Evolutionary conservation across 2,113 vertebrate genomes (phyloP).

Genomic region (Pygoscelis antarcticus): DNA sequence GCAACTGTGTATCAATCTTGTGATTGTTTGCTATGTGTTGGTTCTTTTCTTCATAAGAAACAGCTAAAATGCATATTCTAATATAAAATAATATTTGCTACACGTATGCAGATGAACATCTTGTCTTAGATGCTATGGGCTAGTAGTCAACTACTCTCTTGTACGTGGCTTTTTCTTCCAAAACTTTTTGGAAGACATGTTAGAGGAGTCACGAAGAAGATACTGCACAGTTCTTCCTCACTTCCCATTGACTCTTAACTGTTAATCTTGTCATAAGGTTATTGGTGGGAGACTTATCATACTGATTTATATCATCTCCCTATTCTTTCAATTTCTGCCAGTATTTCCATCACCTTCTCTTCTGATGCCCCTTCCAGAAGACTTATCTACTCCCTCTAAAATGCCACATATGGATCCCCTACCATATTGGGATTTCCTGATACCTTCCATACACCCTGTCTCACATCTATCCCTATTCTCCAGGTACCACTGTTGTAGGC

Average conservation of each 20-base stretch:
- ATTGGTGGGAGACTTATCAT: background rate
- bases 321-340: background rate
- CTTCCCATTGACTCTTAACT: background rate
- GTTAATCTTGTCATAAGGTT: background rate
- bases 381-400: background rate
- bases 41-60: background rate
- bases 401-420: background rate
- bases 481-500: background rate
- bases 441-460: background rate
- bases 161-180: background rate
- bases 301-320: background rate
- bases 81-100: background rate
- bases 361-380: background rate
- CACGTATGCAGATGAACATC: background rate
- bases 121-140: background rate
- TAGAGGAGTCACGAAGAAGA: fast-evolving
- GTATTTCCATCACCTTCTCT: background rate
- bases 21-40: background rate
- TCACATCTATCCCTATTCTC: background rate
- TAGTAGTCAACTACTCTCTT: background rate
- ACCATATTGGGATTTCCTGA: fast-evolving
- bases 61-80: background rate
- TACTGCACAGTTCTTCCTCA: background rate
- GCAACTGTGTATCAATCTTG: background rate
- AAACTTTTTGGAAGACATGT: background rate